phyloP scores from a whole-genome alignment of 2,888 invertebrate species.

The Eristalis arbustorum region DNA sequence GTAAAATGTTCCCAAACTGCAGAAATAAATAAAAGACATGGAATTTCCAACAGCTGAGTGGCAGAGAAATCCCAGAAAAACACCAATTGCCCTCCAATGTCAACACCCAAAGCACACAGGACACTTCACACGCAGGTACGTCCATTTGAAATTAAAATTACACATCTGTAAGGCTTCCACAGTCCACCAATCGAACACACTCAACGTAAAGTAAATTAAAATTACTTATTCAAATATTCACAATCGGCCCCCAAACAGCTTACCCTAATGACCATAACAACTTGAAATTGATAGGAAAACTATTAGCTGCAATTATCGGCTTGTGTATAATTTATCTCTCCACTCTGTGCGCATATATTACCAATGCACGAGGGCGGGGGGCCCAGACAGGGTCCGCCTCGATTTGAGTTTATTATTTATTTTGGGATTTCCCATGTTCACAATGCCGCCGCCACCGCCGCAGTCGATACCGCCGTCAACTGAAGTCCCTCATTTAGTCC shows the following conservation, averaged over 20 bases:
- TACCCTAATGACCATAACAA: slow-evolving; percentile 43
- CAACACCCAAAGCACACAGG: not conserved
- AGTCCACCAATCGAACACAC: not conserved
- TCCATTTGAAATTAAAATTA: no score
- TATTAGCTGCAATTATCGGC: slow-evolving; percentile 58
- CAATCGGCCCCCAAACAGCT: not conserved
- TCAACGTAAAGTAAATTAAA: slow-evolving; percentile 29
- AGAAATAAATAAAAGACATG: no score
- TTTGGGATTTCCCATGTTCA: slow-evolving; percentile 10
- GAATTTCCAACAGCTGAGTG: no score
- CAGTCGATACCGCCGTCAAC: not conserved
- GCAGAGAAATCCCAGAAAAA: no score
- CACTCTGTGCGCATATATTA: slow-evolving; percentile 31
- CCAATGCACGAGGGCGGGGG: not conserved
- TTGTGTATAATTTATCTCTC: slow-evolving; percentile 28
- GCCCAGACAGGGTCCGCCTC: not conserved
- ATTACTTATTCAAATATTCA: slow-evolving; percentile 16
- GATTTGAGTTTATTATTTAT: slow-evolving; percentile 22
- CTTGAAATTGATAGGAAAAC: slow-evolving; percentile 60
- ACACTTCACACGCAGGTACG: no score
- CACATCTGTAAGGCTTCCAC: no score
- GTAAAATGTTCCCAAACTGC: no score
- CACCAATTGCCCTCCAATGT: no score
- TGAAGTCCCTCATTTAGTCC: slow-evolving; percentile 13
- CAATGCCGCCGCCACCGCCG: not conserved